phyloP scores from a whole-genome alignment of 2,113 vertebrate genomes.

The Leptosomus discolor region DNA sequence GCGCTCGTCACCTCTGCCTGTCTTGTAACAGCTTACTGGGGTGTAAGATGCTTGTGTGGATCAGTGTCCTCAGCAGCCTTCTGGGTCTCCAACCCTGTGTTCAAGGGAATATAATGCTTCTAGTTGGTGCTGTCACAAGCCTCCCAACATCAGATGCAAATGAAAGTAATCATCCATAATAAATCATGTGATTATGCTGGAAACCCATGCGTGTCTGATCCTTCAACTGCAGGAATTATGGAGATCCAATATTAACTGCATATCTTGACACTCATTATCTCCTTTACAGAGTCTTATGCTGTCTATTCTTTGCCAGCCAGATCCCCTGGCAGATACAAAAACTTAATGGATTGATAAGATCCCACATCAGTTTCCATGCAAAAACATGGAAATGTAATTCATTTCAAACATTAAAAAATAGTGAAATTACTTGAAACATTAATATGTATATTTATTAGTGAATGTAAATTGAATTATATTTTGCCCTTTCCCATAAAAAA shows the following conservation, averaged over 20 bases:
- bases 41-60: neutral
- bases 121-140: neutral
- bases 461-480: slow-evolving; percentile 56
- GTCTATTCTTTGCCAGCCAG: neutral
- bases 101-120: neutral
- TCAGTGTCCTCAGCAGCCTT: neutral
- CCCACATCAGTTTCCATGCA: neutral
- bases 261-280: neutral
- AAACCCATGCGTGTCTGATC: neutral
- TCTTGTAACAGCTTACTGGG: neutral
- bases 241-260: neutral
- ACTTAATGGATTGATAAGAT: neutral
- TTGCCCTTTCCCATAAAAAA: slow-evolving; percentile 47
- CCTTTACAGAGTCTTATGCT: neutral
- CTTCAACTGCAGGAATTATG: neutral
- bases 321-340: neutral
- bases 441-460: neutral
- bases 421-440: neutral
- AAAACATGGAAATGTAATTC: neutral
- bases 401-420: neutral
- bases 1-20: neutral
- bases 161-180: neutral
- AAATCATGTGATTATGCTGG: neutral
- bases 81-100: neutral
- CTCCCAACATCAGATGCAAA: neutral